These are phyloP conservation scores for Strigops habroptila DNA, from an alignment of 2,113 vertebrate species.

Conservation along the genomic window DNA sequence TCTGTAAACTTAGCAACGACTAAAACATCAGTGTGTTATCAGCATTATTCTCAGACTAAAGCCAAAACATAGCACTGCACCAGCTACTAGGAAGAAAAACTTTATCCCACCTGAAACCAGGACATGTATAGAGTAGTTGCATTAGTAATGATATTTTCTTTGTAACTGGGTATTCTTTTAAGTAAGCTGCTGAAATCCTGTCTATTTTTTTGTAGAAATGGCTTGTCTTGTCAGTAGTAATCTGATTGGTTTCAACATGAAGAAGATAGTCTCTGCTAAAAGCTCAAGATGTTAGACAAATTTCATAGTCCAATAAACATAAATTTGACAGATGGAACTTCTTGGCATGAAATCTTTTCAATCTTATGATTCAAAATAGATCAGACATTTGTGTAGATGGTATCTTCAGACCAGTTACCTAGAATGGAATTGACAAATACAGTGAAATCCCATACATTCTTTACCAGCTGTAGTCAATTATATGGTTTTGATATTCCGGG, in stretches of 20 bases:
- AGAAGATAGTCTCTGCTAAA: not conserved
- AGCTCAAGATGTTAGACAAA: not conserved
- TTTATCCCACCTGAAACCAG: not conserved
- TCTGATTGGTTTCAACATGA: not conserved
- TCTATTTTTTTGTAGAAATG: not conserved
- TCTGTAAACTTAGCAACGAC: not conserved
- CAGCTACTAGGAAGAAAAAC: not conserved
- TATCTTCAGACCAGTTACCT: not conserved
- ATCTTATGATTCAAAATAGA: not conserved
- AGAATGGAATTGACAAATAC: not conserved
- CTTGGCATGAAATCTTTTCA: not conserved
- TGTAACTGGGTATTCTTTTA: not conserved
- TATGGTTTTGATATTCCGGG: not conserved
- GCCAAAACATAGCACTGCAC: not conserved
- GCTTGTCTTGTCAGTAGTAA: not conserved
- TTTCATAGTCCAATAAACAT: not conserved
- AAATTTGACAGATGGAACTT: conserved; percentile 28
- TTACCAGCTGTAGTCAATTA: not conserved
- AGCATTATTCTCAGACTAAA: not conserved
- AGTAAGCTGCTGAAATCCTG: not conserved
- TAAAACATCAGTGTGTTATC: not conserved
- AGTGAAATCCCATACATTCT: not conserved
- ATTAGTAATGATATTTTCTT: not conserved
- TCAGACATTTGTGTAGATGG: not conserved
- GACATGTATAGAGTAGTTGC: not conserved